These are phyloP conservation scores for Ctenoplectra terminalis DNA, from an alignment of 1,140 invertebrate species.

Conservation along the genomic window DNA sequence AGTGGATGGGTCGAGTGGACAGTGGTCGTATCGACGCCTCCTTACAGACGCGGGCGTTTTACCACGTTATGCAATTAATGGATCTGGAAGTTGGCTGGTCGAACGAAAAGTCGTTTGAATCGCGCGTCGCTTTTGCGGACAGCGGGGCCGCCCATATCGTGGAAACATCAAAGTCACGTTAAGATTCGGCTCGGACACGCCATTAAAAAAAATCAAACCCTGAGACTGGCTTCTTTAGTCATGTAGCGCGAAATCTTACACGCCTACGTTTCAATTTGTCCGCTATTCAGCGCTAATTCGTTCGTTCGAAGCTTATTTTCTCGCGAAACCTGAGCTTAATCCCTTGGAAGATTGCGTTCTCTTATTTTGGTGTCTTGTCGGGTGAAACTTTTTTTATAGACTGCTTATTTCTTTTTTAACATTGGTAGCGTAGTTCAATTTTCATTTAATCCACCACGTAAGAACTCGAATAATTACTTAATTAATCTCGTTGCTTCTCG, in stretches of 20 bases:
- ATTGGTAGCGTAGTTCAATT: too few relatives aligned
- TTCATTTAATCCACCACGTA: too few relatives aligned
- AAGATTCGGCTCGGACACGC: constrained; percentile 24
- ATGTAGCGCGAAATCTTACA: constrained; percentile 11
- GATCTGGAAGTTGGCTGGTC: constrained; percentile 39
- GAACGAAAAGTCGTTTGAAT: constrained; percentile 5
- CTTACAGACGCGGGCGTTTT: constrained; percentile 47
- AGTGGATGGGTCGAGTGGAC: neutral
- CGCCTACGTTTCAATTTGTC: constrained; percentile 46
- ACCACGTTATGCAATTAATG: constrained; percentile 41
- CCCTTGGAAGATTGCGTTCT: too few relatives aligned
- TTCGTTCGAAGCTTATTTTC: too few relatives aligned
- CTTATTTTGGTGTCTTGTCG: too few relatives aligned
- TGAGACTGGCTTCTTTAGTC: too few relatives aligned
- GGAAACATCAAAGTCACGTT: constrained; percentile 62
- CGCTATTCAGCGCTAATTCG: neutral
- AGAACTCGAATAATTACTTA: too few relatives aligned
- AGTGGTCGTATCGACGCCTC: neutral
- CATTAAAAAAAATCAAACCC: too few relatives aligned
- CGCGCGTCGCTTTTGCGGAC: constrained; percentile 20
- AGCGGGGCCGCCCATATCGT: constrained; percentile 33
- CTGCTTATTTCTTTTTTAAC: too few relatives aligned
- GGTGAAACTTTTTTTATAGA: too few relatives aligned
- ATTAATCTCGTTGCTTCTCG: neutral
- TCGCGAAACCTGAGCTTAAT: too few relatives aligned